Evolutionary conservation across 1,140 invertebrate species (phyloP), one percentile per base, ranked within the genome.

Genomic region (Ganaspis sp.): DNA sequence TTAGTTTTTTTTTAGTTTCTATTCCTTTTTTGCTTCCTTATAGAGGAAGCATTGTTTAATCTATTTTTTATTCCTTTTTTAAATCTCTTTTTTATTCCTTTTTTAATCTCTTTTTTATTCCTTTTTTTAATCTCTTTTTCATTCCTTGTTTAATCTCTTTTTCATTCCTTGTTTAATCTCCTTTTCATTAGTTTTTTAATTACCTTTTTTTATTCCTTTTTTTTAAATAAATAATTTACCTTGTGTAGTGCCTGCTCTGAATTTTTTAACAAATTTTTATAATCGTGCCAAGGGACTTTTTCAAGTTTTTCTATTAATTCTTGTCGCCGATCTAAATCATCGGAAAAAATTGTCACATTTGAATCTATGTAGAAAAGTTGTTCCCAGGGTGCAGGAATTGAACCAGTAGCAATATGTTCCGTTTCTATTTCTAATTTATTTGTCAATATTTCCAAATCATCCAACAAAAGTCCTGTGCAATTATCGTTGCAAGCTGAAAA

Each of bases 401-500:
- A 92, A 17, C 93, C 94, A 19, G 94, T 91, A 11, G 93, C 88
- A 84, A 94, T 91, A 71, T 93, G 91, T 54, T 92, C 87, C 69
- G 94, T 91, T 76, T 91, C 92, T 6, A 87, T 85, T 0, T 89
- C 87, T 9, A 95, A 83, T 26, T 92, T 86, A 53, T 90, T 81
- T 0, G 93, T 92, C 73, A 96, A 89, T 0, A 92, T 69, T 76
- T 95, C 94, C 1, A 97, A 87, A 34, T 95, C 94, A 79, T 96
- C 93, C 71, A 99, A 92, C 4, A 99, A 91, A 0, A 96, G 92
- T 74, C 96, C 94, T 1, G 96, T 97, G 84, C 98, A 99, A 70
- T 97, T 97, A 86, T 98, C 97, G 81, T 95, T 92, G 89, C 98
- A 99, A 19, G 96, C 97, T 97, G 75, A 15, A 74, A 53, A n/a